phyloP scores from a whole-genome alignment of 30 jellyfish, hydroid and myxozoan genomes.

The Hydra vulgaris region DNA sequence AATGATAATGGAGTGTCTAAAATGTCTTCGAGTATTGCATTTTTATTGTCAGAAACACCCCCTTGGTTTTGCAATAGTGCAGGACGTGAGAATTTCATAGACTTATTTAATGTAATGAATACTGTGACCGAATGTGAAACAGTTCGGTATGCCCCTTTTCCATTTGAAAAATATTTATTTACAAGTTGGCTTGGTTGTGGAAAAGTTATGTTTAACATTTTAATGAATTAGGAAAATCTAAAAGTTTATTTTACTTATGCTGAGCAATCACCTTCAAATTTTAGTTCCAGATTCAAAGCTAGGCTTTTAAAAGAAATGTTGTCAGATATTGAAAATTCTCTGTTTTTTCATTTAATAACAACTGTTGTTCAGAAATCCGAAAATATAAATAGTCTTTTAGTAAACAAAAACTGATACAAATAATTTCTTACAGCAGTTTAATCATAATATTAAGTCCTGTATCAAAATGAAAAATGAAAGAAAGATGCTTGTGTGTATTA shows the following conservation, averaged over 20 bases:
- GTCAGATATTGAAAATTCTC: too few relatives aligned
- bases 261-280: constrained; percentile 12
- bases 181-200: constrained; percentile 68
- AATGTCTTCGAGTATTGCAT: constrained; percentile 41
- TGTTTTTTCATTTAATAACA: constrained; percentile 33
- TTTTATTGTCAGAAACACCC: constrained; percentile 24
- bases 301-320: constrained; percentile 20
- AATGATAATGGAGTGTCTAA: constrained; percentile 29
- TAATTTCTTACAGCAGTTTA: not conserved
- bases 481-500: constrained; percentile 24
- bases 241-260: constrained; percentile 41
- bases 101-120: constrained; percentile 23
- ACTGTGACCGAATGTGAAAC: constrained; percentile 13
- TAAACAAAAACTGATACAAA: constrained; percentile 52
- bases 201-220: constrained; percentile 32
- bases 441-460: constrained; percentile 5
- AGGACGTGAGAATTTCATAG: constrained; percentile 47
- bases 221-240: constrained; percentile 52
- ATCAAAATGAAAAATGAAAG: constrained; percentile 5
- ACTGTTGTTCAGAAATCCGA: constrained; percentile 40
- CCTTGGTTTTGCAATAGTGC: constrained; percentile 44
- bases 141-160: constrained; percentile 24
- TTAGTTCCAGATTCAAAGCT: constrained; percentile 32
- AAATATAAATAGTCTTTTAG: constrained; percentile 44
- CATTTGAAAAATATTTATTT: constrained; percentile 29